Evolutionary conservation across 2,113 vertebrate species (phyloP).

Genomic region (Platysternon megacephalum): DNA sequence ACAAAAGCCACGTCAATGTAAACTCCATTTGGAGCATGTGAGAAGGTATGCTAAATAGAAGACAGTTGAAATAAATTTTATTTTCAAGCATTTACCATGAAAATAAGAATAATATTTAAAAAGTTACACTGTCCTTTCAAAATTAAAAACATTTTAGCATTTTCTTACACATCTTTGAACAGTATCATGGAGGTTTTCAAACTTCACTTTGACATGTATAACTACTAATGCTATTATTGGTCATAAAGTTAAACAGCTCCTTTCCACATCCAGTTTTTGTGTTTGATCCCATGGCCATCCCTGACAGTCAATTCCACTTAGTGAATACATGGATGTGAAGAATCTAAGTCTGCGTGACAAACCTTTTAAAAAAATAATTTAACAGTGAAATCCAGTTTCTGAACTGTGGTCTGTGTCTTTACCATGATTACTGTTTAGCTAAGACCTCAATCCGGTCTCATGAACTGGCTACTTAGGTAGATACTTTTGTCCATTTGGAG

Average conservation of each 20-base stretch:
- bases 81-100: not conserved
- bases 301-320: not conserved
- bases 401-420: not conserved
- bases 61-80: not conserved
- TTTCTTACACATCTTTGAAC: not conserved
- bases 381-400: not conserved
- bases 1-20: not conserved
- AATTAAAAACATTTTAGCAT: not conserved
- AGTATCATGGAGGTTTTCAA: not conserved
- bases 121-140: not conserved
- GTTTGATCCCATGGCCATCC: not conserved
- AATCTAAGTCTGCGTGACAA: not conserved
- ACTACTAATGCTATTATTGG: not conserved
- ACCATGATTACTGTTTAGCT: not conserved
- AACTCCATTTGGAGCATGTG: not conserved
- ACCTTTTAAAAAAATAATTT: not conserved
- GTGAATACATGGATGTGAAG: not conserved
- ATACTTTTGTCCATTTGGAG: not conserved
- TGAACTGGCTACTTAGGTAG: not conserved
- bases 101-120: not conserved
- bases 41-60: not conserved
- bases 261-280: not conserved
- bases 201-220: not conserved
- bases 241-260: not conserved
- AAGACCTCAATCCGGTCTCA: not conserved